A percentile compares a stretch with the other conserved stretches of the same genome.
Evolutionary conservation across 37 sponge, comb jelly and placozoan species (phyloP).

Genomic region (Geodia barretti): DNA sequence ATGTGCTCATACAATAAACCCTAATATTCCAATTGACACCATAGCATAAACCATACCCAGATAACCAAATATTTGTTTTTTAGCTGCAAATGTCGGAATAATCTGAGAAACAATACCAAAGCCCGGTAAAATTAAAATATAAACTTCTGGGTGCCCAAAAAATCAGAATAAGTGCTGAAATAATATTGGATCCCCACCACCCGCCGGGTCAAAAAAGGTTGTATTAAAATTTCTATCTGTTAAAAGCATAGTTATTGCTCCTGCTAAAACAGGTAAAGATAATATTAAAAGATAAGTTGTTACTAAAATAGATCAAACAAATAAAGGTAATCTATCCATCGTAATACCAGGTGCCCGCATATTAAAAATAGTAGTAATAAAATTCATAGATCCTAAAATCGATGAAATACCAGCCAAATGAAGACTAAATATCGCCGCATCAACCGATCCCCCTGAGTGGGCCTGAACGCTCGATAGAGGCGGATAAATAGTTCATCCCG

Average conservation of each 20-base stretch:
- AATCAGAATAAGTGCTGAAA: constrained; percentile 94
- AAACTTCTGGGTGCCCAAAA: constrained; percentile 93
- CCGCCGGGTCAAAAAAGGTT: constrained; percentile 91
- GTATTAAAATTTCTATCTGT: constrained; percentile 92
- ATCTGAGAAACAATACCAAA: constrained; percentile 91
- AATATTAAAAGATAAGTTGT: constrained; percentile 79
- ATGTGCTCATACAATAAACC: constrained; percentile 92
- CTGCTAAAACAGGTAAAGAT: constrained; percentile 90
- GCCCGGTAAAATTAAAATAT: constrained; percentile 85
- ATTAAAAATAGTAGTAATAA: constrained; percentile 86
- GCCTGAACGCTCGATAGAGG: constrained; percentile 67
- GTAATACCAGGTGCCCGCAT: constrained; percentile 82
- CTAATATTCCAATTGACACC: constrained; percentile 88
- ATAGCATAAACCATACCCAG: constrained; percentile 92
- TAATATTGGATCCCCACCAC: constrained; percentile 92
- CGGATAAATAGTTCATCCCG: constrained; percentile 86
- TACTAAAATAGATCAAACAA: constrained; percentile 88
- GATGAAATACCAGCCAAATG: constrained; percentile 86
- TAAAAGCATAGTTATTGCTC: constrained; percentile 87
- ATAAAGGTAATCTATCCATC: constrained; percentile 73
- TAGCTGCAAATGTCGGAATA: constrained; percentile 70
- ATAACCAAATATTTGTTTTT: constrained; percentile 88
- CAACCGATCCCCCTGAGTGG: constrained; percentile 78
- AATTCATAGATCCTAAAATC: constrained; percentile 80
- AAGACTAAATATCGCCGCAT: constrained; percentile 80